phyloP scores from a whole-genome alignment of 2,888 invertebrate genomes.

The Drymonia ruficornis region DNA sequence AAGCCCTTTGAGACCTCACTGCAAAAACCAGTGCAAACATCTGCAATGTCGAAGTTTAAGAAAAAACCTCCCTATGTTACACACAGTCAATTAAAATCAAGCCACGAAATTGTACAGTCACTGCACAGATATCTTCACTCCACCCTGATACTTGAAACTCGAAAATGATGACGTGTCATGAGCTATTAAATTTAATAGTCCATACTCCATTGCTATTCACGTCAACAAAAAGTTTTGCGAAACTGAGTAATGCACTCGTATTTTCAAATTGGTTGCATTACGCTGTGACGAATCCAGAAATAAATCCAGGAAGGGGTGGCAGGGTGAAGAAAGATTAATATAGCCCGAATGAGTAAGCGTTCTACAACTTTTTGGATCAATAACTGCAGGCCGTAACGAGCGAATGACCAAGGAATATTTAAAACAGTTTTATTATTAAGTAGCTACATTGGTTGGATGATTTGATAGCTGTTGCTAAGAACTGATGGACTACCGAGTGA shows the following conservation, averaged over 20 bases:
- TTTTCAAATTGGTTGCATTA: constrained; percentile 58
- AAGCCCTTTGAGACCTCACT: constrained; percentile 25
- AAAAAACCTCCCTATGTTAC: constrained; percentile 35
- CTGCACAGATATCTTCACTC: constrained; percentile 34
- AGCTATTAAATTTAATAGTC: constrained; percentile 54
- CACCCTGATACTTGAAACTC: constrained; percentile 34
- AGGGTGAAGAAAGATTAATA: constrained; percentile 62
- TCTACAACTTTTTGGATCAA: constrained; percentile 55
- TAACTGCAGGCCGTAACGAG: constrained; percentile 35
- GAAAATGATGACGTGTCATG: constrained; percentile 52
- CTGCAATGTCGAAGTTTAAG: constrained; percentile 33
- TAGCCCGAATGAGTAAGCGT: constrained; percentile 59
- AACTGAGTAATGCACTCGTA: constrained; percentile 47
- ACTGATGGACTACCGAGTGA: constrained; percentile 9
- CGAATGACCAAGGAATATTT: constrained; percentile 27
- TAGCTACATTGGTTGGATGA: constrained; percentile 9
- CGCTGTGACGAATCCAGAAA: constrained; percentile 63
- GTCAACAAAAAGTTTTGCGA: constrained; percentile 53
- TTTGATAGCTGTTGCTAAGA: constrained; percentile 2
- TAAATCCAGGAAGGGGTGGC: constrained; percentile 56
- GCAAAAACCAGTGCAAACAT: constrained; percentile 25
- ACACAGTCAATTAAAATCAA: constrained; percentile 44
- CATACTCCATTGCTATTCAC: constrained; percentile 50
- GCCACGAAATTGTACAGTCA: constrained; percentile 54
- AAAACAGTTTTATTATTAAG: constrained; percentile 15